Conservation (phyloP, 1,140 invertebrate genomes). For the Caenorhabditis inopinata region DNA sequence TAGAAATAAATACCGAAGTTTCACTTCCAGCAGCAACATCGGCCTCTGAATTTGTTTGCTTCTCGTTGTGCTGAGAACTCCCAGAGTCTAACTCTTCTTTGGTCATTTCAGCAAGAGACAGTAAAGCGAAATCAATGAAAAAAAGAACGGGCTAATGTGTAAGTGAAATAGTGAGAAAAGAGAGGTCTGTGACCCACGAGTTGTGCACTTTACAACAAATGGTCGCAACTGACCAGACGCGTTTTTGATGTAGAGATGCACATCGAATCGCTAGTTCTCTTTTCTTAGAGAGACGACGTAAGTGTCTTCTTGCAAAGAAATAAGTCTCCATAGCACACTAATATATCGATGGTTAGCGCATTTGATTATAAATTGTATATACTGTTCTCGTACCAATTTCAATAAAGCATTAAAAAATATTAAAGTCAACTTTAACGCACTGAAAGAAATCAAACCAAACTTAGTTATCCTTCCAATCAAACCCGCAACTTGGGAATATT, state of each 20-base stretch:
- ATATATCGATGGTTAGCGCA: too few species aligned
- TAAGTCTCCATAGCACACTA: too few species aligned
- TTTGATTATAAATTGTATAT: too few species aligned
- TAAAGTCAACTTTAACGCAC: too few species aligned
- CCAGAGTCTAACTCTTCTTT: background rate
- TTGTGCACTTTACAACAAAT: conserved; percentile 13
- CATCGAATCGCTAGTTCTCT: background rate
- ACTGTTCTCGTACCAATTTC: too few species aligned
- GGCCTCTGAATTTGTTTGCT: background rate
- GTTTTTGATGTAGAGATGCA: background rate
- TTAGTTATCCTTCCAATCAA: too few species aligned
- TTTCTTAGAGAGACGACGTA: background rate
- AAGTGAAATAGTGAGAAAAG: background rate
- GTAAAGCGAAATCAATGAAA: background rate
- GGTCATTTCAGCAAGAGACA: background rate
- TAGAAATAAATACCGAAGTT: too few species aligned
- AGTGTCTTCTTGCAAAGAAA: too few species aligned
- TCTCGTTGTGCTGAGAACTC: background rate
- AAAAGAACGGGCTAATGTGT: background rate
- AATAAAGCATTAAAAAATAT: too few species aligned
- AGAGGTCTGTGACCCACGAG: background rate
- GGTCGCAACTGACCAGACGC: background rate
- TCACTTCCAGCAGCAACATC: background rate
- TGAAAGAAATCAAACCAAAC: too few species aligned
- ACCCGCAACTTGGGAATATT: too few species aligned